Percentiles rank a stretch among this genome's conserved stretches.
These are phyloP conservation scores for Zaprionus davidi DNA, from an alignment of 1,140 invertebrate species.

Conservation along the genomic window DNA sequence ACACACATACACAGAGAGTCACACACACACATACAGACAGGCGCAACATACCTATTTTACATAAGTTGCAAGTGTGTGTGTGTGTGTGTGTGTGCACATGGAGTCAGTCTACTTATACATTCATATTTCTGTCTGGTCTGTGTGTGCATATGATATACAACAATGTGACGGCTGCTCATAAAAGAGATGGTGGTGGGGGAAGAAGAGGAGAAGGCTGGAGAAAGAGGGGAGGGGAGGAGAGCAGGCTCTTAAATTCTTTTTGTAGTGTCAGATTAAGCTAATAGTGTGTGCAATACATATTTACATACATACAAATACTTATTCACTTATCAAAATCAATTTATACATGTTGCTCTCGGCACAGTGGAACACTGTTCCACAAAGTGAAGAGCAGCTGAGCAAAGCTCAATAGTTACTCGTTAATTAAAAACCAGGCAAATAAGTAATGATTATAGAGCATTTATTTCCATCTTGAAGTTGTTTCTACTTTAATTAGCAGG, in stretches of 20 bases:
- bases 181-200: background rate
- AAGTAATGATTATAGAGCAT: too few relatives aligned
- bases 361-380: background rate
- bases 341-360: constrained; percentile 24
- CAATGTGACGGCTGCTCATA: constrained; percentile 19
- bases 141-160: constrained; percentile 25
- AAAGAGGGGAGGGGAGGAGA: background rate
- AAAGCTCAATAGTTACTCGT: background rate
- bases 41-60: constrained; percentile 25
- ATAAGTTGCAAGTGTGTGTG: constrained; percentile 10
- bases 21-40: constrained; percentile 3
- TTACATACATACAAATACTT: constrained; percentile 23
- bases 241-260: constrained; percentile 31
- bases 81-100: constrained; percentile 28
- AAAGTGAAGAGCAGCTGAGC: background rate
- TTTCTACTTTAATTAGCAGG: too few relatives aligned
- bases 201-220: background rate
- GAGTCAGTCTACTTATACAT: constrained; percentile 12
- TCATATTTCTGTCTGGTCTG: constrained; percentile 7
- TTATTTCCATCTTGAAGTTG: too few relatives aligned
- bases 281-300: constrained; percentile 23
- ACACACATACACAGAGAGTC: background rate
- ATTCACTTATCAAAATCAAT: constrained; percentile 44
- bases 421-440: background rate
- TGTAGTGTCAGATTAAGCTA: constrained; percentile 42